A percentile compares a stretch with the other conserved stretches of the same genome.
Evolutionary conservation across 1,140 invertebrate genomes (phyloP).

Genomic region (Drosophila ambigua): DNA sequence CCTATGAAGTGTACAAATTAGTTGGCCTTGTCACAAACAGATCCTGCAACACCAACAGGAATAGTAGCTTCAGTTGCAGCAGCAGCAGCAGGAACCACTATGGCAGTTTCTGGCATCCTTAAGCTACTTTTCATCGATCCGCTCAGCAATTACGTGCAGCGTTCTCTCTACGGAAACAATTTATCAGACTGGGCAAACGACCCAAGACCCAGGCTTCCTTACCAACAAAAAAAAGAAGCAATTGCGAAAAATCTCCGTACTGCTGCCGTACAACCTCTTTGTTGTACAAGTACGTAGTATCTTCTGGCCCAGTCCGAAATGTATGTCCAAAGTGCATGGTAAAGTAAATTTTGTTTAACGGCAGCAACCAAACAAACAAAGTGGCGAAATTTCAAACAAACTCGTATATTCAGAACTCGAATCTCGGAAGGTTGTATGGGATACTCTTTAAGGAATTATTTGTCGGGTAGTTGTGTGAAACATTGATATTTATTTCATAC

Average conservation of each 20-base stretch:
- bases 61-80: slow-evolving; percentile 11
- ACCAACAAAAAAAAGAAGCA: not conserved
- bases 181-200: slow-evolving; percentile 77
- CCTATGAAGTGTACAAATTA: slow-evolving; percentile 78
- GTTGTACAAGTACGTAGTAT: slow-evolving; percentile 1
- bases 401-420: not conserved
- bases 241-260: slow-evolving; percentile 20
- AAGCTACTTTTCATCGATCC: slow-evolving; percentile 80
- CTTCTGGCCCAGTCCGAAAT: slow-evolving; percentile 33
- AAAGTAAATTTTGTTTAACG: slow-evolving; percentile 74
- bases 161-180: slow-evolving; percentile 74
- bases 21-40: slow-evolving; percentile 75
- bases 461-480: not conserved
- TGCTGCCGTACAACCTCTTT: not conserved
- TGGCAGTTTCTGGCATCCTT: slow-evolving; percentile 53
- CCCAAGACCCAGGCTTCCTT: slow-evolving; percentile 33
- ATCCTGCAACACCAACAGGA: slow-evolving; percentile 23
- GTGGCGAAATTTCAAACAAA: not conserved
- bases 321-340: slow-evolving; percentile 75
- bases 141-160: slow-evolving; percentile 76
- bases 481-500: too few species aligned
- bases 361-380: slow-evolving; percentile 67
- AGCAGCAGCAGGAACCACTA: slow-evolving; percentile 26
- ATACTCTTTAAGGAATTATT: slow-evolving; percentile 37
- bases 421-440: slow-evolving; percentile 9